phyloP scores from a whole-genome alignment of 1,140 invertebrate genomes.

The Macrosteles quadrilineatus region DNA sequence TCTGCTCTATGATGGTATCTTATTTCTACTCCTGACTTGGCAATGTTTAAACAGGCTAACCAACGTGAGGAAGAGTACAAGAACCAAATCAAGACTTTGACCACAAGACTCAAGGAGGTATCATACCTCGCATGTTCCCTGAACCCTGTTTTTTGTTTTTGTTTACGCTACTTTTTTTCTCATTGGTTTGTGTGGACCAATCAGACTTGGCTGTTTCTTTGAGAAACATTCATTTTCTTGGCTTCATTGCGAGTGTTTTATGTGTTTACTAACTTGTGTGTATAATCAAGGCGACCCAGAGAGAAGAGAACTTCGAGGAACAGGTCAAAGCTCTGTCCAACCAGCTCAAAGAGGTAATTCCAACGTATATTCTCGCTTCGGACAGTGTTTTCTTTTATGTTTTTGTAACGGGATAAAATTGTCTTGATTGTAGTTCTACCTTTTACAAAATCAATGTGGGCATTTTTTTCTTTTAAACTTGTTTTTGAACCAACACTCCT shows the following conservation, averaged over 20 bases:
- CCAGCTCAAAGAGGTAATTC: constrained; percentile 91
- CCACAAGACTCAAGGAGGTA: constrained; percentile 99
- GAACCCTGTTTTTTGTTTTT: background rate
- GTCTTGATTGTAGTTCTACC: too few species aligned
- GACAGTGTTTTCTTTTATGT: background rate
- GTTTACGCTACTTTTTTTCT: constrained; percentile 6
- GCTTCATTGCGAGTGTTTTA: constrained; percentile 46
- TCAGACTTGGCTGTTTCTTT: too few species aligned
- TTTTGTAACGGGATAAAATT: too few species aligned
- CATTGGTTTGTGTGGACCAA: background rate
- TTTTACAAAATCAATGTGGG: too few species aligned
- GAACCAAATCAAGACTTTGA: constrained; percentile 99
- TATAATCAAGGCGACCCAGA: constrained; percentile 80
- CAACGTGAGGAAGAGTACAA: constrained; percentile 99
- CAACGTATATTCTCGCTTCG: background rate
- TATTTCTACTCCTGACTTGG: too few species aligned
- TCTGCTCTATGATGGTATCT: too few species aligned
- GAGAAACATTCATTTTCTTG: too few species aligned
- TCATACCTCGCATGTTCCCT: constrained; percentile 39
- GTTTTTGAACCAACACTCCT: too few species aligned
- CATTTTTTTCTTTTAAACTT: too few species aligned
- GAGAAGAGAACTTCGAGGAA: constrained; percentile 93
- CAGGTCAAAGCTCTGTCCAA: constrained; percentile 90
- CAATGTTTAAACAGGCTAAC: constrained; percentile 76
- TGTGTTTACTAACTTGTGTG: constrained; percentile 45